Percentiles rank a stretch among this genome's conserved stretches.
These are phyloP conservation scores for Chionomys nivalis DNA, from an alignment of 2,113 vertebrate genomes.

Conservation along the genomic window DNA sequence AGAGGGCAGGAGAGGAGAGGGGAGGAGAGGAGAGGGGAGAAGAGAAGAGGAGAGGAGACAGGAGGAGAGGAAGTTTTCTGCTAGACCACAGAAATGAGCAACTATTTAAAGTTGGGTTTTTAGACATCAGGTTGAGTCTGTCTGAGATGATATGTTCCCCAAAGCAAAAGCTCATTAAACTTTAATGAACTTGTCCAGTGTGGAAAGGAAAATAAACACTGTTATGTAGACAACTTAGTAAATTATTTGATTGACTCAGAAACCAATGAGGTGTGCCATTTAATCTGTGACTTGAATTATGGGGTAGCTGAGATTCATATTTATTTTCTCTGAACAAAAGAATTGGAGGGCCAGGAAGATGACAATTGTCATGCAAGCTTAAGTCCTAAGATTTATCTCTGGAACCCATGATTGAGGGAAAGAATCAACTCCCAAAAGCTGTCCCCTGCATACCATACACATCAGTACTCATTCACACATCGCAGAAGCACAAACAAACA, in stretches of 20 bases:
- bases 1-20: too few relatives aligned
- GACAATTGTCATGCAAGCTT: too few relatives aligned
- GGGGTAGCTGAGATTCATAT: background rate
- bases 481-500: background rate
- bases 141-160: background rate
- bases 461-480: background rate
- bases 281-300: background rate
- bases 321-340: constrained; percentile 21
- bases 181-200: background rate
- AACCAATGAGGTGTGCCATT: background rate
- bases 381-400: background rate
- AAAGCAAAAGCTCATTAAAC: background rate
- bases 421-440: background rate
- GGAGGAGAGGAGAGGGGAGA: too few relatives aligned
- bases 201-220: constrained; percentile 4
- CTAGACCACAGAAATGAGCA: background rate
- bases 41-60: background rate
- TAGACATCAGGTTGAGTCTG: background rate
- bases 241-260: background rate
- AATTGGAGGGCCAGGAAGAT: background rate
- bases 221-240: background rate
- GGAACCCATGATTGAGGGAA: background rate
- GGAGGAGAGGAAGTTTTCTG: background rate
- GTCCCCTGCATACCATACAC: background rate
- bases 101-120: background rate